Evolutionary conservation across 37 sponge, comb jelly and placozoan species (phyloP).

Genomic region (Geodia barretti): DNA sequence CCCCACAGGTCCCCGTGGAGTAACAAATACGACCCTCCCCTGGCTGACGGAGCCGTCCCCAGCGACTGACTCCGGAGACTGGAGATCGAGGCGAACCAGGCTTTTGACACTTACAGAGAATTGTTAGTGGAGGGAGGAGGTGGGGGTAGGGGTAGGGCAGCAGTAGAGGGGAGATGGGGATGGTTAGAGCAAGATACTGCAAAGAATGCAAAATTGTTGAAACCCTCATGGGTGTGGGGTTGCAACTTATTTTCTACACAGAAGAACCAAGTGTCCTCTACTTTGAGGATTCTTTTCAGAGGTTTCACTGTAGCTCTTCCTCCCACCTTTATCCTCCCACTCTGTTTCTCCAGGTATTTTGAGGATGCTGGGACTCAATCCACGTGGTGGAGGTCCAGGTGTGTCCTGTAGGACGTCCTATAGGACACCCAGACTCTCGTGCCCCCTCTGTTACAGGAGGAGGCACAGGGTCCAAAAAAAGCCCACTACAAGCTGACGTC

Average conservation of each 20-base stretch:
- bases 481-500: slow-evolving; percentile 98
- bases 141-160: too few relatives aligned
- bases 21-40: slow-evolving; percentile 90
- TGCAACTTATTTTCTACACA: too few relatives aligned
- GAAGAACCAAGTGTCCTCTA: too few relatives aligned
- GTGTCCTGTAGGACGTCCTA: too few relatives aligned
- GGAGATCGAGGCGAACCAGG: slow-evolving; percentile 91
- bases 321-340: too few relatives aligned
- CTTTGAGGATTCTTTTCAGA: too few relatives aligned
- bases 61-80: slow-evolving; percentile 78
- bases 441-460: slow-evolving; percentile 72
- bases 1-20: slow-evolving; percentile 98
- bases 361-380: slow-evolving; percentile 99
- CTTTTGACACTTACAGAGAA: slow-evolving; percentile 95
- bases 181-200: too few relatives aligned
- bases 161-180: too few relatives aligned
- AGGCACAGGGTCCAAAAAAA: slow-evolving; percentile 73
- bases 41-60: slow-evolving; percentile 90
- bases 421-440: too few relatives aligned
- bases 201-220: too few relatives aligned
- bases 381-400: slow-evolving; percentile 96
- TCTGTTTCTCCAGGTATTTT: slow-evolving; percentile 71
- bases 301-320: too few relatives aligned
- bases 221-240: too few relatives aligned
- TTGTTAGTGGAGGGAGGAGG: slow-evolving; percentile 77